Evolutionary conservation across 35 echinoderm and acorn worm species (phyloP).

Genomic region (Stichopus chloronotus): DNA sequence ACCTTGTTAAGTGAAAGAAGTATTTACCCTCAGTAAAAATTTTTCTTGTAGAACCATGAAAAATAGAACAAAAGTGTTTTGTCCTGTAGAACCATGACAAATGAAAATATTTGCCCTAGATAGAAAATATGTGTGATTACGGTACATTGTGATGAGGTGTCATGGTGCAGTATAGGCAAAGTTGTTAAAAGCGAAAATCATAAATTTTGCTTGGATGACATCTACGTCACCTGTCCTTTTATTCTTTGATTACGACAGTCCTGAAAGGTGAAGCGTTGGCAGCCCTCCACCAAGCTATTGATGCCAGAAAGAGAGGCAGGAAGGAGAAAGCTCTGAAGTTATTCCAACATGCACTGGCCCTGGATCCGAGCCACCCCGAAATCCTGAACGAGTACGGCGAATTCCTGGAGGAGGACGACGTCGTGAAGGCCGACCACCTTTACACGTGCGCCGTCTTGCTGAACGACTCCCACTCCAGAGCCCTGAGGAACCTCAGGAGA

Average conservation of each 20-base stretch:
- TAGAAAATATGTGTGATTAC: too few species aligned
- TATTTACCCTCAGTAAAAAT: too few species aligned
- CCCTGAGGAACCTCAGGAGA: conserved; percentile 78
- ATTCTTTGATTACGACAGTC: not conserved
- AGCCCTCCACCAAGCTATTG: conserved; percentile 85
- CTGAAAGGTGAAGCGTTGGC: conserved; percentile 83
- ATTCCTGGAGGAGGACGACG: conserved; percentile 87
- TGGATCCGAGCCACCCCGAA: conserved; percentile 88
- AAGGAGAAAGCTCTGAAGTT: conserved; percentile 93
- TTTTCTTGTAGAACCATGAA: too few species aligned
- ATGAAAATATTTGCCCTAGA: too few species aligned
- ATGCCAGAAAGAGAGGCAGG: conserved; percentile 75
- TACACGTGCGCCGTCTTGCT: conserved; percentile 91
- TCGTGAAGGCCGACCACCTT: conserved; percentile 81
- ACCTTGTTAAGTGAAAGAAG: too few species aligned
- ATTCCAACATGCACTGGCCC: conserved; percentile 91
- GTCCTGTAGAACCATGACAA: too few species aligned
- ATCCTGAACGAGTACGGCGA: conserved; percentile 91
- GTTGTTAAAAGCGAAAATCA: too few species aligned
- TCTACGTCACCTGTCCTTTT: too few species aligned
- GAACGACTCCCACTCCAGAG: conserved; percentile 73
- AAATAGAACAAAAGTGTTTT: too few species aligned
- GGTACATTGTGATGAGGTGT: too few species aligned
- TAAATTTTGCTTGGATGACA: too few species aligned
- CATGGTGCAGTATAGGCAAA: too few species aligned